These are phyloP conservation scores for human (Homo sapiens) DNA, from an alignment of 2,113 vertebrate genomes.

Conservation along the genomic window GRCh38 chr19:34399501-34400000, in stretches of 20 bases:
- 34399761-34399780: constrained; percentile 99
- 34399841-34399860: neutral
- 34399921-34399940: constrained; percentile 97
- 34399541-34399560: constrained; percentile 90
- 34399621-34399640: constrained; percentile 91
- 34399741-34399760: constrained; percentile 96
- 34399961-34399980: constrained; percentile 94
- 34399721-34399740: constrained; percentile 99
- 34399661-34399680: neutral
- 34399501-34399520: neutral
- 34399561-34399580: constrained; percentile 97
- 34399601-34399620: constrained; percentile 94
- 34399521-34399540: neutral
- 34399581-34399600: constrained; percentile 96
- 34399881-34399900: constrained; percentile 77
- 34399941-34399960: constrained; percentile 88
- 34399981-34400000: constrained; percentile 96
- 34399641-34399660: neutral
- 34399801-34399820: neutral
- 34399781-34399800: constrained; percentile 93
- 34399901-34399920: constrained; percentile 97
- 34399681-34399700: neutral
- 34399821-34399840: neutral
- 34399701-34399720: constrained; percentile 82
- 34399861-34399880: neutral